These are phyloP conservation scores for Clarias batrachus DNA, from an alignment of 2,113 vertebrate genomes.

Conservation along the genomic window DNA sequence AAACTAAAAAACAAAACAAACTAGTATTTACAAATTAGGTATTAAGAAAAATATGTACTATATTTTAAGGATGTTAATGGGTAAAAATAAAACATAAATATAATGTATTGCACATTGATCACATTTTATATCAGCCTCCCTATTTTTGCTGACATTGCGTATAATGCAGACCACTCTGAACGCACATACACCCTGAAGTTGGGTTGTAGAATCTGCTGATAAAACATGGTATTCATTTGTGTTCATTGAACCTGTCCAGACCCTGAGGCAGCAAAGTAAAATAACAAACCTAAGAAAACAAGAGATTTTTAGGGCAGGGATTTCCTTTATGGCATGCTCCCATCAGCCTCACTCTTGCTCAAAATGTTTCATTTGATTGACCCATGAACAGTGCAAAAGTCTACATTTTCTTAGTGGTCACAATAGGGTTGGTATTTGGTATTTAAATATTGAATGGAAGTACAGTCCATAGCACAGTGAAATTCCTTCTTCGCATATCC, in stretches of 20 bases:
- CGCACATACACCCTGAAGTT: neutral
- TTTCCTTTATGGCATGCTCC: neutral
- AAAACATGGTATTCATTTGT: neutral
- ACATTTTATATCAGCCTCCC: neutral
- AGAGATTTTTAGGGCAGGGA: neutral
- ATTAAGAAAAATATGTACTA: neutral
- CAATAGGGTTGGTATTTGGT: neutral
- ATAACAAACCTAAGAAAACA: neutral
- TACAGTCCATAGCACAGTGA: too few species aligned
- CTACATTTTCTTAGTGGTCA: neutral
- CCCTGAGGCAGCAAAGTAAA: neutral
- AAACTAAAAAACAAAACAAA: neutral
- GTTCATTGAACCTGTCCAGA: neutral
- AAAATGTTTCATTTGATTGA: neutral
- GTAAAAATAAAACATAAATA: neutral
- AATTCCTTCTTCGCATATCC: too few species aligned
- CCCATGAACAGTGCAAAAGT: neutral
- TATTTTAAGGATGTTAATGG: neutral
- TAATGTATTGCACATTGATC: neutral
- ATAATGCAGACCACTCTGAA: neutral
- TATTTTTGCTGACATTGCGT: neutral
- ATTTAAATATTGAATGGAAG: neutral
- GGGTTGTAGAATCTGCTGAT: neutral
- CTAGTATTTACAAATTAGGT: neutral
- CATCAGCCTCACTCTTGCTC: neutral